phyloP scores from a whole-genome alignment of 2,113 vertebrate species.

The Hucho hucho region DNA sequence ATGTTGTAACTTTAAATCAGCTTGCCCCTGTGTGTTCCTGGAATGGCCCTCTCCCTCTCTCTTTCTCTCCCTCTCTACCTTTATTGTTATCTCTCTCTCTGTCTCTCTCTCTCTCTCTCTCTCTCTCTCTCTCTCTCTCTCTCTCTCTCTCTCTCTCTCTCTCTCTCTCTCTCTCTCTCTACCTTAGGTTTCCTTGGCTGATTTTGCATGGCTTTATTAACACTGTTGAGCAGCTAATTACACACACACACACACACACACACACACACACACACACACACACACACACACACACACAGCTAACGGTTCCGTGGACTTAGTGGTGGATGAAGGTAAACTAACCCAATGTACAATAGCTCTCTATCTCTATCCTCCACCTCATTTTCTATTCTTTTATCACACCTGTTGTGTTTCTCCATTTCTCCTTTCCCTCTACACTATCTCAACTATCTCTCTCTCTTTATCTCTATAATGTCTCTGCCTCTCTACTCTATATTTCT shows the following conservation, averaged over 20 bases:
- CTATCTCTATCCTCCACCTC: too few species aligned
- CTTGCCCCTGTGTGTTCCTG: constrained; percentile 67
- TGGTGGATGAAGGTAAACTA: too few species aligned
- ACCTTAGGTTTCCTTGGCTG: neutral
- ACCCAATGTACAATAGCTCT: too few species aligned
- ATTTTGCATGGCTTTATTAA: constrained; percentile 7
- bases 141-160: too few species aligned
- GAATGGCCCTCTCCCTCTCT: neutral
- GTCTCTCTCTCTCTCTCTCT: neutral
- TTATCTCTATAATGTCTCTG: neutral
- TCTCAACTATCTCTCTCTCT: neutral
- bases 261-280: constrained; percentile 40
- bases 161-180: too few species aligned
- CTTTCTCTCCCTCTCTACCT: neutral
- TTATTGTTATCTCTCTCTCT: constrained; percentile 12
- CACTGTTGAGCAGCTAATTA: neutral
- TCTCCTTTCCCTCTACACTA: too few species aligned
- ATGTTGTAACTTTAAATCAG: constrained; percentile 72
- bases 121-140: too few species aligned
- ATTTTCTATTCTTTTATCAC: constrained; percentile 8
- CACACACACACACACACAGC: constrained; percentile 40
- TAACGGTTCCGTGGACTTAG: constrained; percentile 36
- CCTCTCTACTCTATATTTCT: constrained; percentile 34
- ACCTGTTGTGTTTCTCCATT: neutral
- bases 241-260: constrained; percentile 30